Base-by-base conservation (phyloP, 2,888 invertebrate species). In the Blera fallax region DNA sequence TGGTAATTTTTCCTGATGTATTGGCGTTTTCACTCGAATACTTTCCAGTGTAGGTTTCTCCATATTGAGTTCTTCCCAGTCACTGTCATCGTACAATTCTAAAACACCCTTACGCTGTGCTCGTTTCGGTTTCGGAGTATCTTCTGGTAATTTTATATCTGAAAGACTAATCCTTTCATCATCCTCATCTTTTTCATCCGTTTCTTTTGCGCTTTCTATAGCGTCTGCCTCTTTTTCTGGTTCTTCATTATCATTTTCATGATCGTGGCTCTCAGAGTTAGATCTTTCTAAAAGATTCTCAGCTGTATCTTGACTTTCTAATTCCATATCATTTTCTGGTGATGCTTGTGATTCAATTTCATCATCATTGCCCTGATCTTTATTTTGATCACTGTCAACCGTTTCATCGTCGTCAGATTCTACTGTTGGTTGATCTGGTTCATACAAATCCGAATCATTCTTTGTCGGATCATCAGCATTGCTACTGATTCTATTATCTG, bases 31-130 rank as follows among this genome's bases (percentile, higher is more conserved):
- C 1, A 32, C 43, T 24, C 50, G 74, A 52, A 64, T 67, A 34
- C 54, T 43, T 16, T 60, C 83, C 3, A 65, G 60, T 10, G 88
- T 90, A 0, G 91, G 91, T 64, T 89, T 90, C 64, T 92, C 91
- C 58, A 91, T 90, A 60, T 91, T 91, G 62, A 92, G 87, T 87
- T 91, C 92, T 54, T 91, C 91, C 90, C 91, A 92, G 83, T 93
- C 93, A 70, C 93, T 93, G 27, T 94, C 94, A 88, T 94, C 94
- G 87, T 94, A 94, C 21, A 94, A 89, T 64, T 93, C 92, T 43
- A 92, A 80, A 37, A 94, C 92, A 50, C 93, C 93, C 81, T 93
- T 93, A 74, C 88, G 89, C 34, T 89, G 62, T 10, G 40, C 10
- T 24, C 27, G 16, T 14, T 93, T 93, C 88, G 48, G 18, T 43